These are phyloP conservation scores for Tribolium madens DNA, from an alignment of 1,140 invertebrate species.

Conservation along the genomic window DNA sequence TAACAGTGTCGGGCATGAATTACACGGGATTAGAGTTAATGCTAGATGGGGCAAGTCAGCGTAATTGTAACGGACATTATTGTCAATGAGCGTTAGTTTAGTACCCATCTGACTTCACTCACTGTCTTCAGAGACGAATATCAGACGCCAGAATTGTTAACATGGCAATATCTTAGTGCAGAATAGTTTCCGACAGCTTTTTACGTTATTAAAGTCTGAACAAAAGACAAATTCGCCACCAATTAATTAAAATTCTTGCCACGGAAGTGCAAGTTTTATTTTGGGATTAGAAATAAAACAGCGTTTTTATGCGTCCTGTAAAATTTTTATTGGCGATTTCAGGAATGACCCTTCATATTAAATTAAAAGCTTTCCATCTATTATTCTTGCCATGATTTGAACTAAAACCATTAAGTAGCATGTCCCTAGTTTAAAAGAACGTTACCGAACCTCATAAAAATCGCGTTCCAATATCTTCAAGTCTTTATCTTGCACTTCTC, in stretches of 20 bases:
- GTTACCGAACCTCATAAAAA: conserved; percentile 21
- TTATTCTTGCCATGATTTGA: background rate
- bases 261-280: background rate
- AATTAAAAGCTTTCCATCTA: background rate
- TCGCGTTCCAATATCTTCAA: conserved; percentile 32
- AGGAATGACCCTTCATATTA: background rate
- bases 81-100: conserved; percentile 5
- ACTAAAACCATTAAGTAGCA: conserved; percentile 4
- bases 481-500: conserved; percentile 24
- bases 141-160: background rate
- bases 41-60: background rate
- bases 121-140: background rate
- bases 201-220: background rate
- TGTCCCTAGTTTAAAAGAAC: background rate
- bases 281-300: background rate
- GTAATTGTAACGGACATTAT: conserved; percentile 8
- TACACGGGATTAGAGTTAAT: conserved; percentile 1
- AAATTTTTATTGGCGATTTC: background rate
- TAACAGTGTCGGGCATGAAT: background rate
- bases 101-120: background rate
- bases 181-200: background rate
- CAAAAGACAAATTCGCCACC: background rate
- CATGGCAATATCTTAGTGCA: background rate
- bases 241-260: background rate
- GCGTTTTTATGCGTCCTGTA: background rate